phyloP scores from a whole-genome alignment of 2,113 vertebrate species.

The Xerus inauris region DNA sequence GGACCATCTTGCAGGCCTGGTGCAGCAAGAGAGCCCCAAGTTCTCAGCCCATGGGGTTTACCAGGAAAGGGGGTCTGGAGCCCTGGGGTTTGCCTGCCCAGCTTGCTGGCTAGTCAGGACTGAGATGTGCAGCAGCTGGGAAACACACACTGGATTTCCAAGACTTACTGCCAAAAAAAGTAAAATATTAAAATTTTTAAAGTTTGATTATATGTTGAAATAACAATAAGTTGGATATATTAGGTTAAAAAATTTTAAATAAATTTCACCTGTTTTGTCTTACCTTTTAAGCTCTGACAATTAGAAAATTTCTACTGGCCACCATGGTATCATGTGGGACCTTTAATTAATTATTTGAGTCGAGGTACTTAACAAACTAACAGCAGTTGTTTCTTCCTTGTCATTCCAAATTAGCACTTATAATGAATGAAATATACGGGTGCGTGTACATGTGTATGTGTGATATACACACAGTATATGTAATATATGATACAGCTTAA shows the following conservation, averaged over 20 bases:
- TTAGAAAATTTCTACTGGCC: constrained; percentile 7
- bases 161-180: background rate
- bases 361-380: background rate
- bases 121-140: background rate
- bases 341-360: background rate
- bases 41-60: background rate
- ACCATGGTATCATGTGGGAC: background rate
- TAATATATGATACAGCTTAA: background rate
- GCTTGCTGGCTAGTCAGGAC: background rate
- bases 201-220: background rate
- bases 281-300: background rate
- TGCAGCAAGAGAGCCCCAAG: background rate
- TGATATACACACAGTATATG: background rate
- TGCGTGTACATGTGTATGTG: too few relatives aligned
- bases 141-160: background rate
- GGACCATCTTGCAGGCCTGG: background rate
- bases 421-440: background rate
- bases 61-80: background rate
- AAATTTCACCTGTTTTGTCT: background rate
- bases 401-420: background rate
- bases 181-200: background rate
- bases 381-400: background rate
- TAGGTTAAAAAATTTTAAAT: background rate
- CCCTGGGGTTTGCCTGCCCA: background rate
- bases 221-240: background rate